Percentiles rank a stretch among this genome's conserved stretches.
Conservation (phyloP, 2,888 invertebrate genomes). For the Scaptomyza tumidula region DNA sequence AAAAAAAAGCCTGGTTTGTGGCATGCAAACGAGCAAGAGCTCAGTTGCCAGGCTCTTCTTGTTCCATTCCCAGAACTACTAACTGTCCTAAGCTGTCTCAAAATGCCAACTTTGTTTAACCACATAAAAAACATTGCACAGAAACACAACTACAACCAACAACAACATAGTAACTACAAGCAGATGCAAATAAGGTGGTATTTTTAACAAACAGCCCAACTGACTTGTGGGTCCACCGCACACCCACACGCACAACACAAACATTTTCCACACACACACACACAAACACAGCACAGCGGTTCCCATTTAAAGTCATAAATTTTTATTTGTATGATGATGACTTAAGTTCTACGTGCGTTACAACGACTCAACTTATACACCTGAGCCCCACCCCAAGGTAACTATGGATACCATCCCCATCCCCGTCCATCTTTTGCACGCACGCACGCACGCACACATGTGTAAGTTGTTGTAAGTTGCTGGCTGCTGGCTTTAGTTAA, state of each 20-base stretch:
- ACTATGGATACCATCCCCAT: background rate
- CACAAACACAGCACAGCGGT: constrained; percentile 8
- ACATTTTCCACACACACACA: constrained; percentile 4
- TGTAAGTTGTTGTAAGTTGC: constrained; percentile 36
- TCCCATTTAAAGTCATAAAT: constrained; percentile 69
- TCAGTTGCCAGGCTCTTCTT: background rate
- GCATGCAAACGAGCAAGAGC: background rate
- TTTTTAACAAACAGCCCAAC: constrained; percentile 26
- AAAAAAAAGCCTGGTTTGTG: background rate
- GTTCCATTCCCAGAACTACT: background rate
- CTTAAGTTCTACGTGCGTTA: constrained; percentile 77
- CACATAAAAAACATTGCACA: background rate
- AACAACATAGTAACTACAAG: background rate
- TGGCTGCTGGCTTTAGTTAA: constrained; percentile 69
- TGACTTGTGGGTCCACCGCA: constrained; percentile 25
- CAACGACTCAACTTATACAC: constrained; percentile 49
- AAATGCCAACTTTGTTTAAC: constrained; percentile 9
- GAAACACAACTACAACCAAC: background rate
- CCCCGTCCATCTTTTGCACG: background rate
- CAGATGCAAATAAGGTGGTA: constrained; percentile 22
- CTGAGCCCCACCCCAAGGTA: constrained; percentile 9
- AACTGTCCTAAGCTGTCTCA: constrained; percentile 2
- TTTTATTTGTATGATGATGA: constrained; percentile 78
- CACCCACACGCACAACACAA: constrained; percentile 6
- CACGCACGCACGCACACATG: constrained; percentile 6